Percentiles rank a stretch among this genome's conserved stretches.
Conservation (phyloP, 2,888 invertebrate species). For the Drosophila kanekoi region DNA sequence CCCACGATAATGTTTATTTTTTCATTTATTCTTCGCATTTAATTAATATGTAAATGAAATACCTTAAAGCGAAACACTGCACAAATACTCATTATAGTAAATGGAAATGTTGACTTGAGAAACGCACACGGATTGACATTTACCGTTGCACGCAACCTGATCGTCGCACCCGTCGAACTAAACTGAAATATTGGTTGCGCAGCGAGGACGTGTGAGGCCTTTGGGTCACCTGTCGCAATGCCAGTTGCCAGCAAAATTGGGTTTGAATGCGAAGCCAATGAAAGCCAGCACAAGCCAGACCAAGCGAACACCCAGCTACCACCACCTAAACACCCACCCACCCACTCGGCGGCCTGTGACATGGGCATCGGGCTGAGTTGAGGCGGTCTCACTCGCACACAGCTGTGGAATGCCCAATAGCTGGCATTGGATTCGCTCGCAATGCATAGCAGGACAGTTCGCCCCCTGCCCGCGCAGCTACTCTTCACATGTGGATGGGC, state of each 20-base stretch:
- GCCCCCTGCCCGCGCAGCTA: conserved; percentile 54
- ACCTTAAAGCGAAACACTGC: conserved; percentile 7
- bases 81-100: conserved; percentile 2
- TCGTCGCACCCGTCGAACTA: conserved; percentile 71
- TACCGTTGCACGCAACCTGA: conserved; percentile 71
- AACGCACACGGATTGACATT: conserved; percentile 20
- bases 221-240: conserved; percentile 82
- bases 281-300: conserved; percentile 55
- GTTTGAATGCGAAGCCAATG: conserved; percentile 74
- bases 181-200: conserved; percentile 61
- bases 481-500: conserved; percentile 54
- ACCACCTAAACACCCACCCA: conserved; percentile 13
- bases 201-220: conserved; percentile 31
- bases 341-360: conserved; percentile 31
- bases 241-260: conserved; percentile 57
- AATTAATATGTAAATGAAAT: conserved; percentile 9
- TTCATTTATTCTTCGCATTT: not conserved
- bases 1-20: not conserved
- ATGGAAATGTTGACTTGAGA: not conserved
- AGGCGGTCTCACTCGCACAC: conserved; percentile 67
- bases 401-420: conserved; percentile 65
- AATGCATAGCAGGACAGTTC: conserved; percentile 69
- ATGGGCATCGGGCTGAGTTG: conserved; percentile 43
- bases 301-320: conserved; percentile 18
- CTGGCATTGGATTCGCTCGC: conserved; percentile 65